Evolutionary conservation across 2,113 vertebrate genomes (phyloP).

Genomic region (Boleophthalmus pectinirostris): DNA sequence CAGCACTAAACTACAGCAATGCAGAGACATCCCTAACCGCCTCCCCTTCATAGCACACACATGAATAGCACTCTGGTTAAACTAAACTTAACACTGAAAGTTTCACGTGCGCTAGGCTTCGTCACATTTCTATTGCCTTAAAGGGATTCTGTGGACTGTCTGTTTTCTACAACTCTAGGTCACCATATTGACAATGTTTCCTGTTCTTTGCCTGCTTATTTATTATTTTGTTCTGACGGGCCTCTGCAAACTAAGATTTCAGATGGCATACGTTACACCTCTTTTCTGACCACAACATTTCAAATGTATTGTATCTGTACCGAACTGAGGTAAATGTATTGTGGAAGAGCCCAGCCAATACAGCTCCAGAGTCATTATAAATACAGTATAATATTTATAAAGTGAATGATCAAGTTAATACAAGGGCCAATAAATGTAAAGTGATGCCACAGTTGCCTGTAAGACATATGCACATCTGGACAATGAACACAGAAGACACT

Average conservation of each 20-base stretch:
- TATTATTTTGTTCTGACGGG: constrained; percentile 66
- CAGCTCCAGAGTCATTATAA: constrained; percentile 17
- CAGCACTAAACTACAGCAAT: constrained; percentile 64
- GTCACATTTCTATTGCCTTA: constrained; percentile 66
- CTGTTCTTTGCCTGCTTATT: constrained; percentile 62
- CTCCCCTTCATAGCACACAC: constrained; percentile 15
- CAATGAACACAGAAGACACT: constrained; percentile 29
- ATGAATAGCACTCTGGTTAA: constrained; percentile 26
- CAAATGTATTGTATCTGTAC: constrained; percentile 37
- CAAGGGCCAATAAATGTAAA: constrained; percentile 14
- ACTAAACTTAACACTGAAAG: constrained; percentile 66
- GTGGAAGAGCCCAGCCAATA: constrained; percentile 28
- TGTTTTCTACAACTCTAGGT: constrained; percentile 55
- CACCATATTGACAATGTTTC: constrained; percentile 51
- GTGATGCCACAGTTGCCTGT: constrained; percentile 16
- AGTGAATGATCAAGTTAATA: constrained; percentile 23
- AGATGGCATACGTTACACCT: constrained; percentile 49
- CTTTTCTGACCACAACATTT: constrained; percentile 32
- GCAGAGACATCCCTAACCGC: constrained; percentile 58
- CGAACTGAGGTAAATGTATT: constrained; percentile 27
- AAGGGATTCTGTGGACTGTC: constrained; percentile 71
- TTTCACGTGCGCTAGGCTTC: constrained; percentile 57
- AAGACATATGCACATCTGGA: constrained; percentile 31
- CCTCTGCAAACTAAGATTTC: constrained; percentile 57
- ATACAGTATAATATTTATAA: constrained; percentile 26